Percentiles rank a stretch among this genome's conserved stretches.
Evolutionary conservation across 2,888 invertebrate species (phyloP).

Genomic region (Eupithecia subumbrata): DNA sequence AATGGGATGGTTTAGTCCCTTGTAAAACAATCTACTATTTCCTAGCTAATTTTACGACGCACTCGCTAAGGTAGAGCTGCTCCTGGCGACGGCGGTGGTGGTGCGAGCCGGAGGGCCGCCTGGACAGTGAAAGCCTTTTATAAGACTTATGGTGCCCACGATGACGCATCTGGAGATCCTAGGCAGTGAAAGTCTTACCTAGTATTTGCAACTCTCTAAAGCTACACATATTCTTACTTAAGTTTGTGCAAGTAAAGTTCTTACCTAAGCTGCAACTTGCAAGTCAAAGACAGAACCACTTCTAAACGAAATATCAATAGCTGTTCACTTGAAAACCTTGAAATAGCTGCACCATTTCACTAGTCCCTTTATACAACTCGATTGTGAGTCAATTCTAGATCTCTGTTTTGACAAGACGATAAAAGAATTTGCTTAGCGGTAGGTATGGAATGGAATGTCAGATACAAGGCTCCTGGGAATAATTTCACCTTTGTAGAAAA

Average conservation of each 20-base stretch:
- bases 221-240: not conserved
- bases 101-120: not conserved
- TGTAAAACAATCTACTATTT: too few relatives aligned
- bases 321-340: slow-evolving; percentile 14
- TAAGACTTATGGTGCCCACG: not conserved
- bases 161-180: not conserved
- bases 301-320: slow-evolving; percentile 12
- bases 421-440: slow-evolving; percentile 11
- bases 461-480: slow-evolving; percentile 21
- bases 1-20: too few relatives aligned
- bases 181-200: not conserved
- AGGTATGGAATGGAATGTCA: slow-evolving; percentile 13
- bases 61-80: too few relatives aligned
- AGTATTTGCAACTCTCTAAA: not conserved
- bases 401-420: slow-evolving; percentile 9
- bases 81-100: not conserved
- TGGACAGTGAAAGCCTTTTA: not conserved
- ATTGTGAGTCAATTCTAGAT: slow-evolving; percentile 8
- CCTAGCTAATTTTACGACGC: too few relatives aligned
- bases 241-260: not conserved
- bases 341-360: slow-evolving; percentile 24
- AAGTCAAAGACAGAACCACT: slow-evolving; percentile 4
- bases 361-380: slow-evolving; percentile 9
- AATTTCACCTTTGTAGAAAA: not conserved
- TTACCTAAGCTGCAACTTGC: not conserved